Evolutionary conservation across 92 coral and sea anemone species (phyloP).

Genomic region (Parazoanthus darwini): DNA sequence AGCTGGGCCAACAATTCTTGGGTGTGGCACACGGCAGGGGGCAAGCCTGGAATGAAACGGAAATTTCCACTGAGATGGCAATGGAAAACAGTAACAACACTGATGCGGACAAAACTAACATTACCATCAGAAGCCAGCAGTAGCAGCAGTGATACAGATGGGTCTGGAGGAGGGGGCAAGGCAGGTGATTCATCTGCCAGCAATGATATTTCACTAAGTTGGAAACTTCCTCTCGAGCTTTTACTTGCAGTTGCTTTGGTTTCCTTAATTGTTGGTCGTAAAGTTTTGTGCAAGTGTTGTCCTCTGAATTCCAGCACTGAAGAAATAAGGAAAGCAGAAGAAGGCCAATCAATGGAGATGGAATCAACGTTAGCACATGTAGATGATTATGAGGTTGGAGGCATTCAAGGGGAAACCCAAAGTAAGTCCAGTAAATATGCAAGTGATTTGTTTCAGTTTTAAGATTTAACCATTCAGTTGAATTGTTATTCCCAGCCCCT

Average conservation of each 20-base stretch:
- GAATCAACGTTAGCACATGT: not conserved
- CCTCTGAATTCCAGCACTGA: not conserved
- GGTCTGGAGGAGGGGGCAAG: not conserved
- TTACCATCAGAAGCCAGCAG: not conserved
- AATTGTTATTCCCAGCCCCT: too few relatives aligned
- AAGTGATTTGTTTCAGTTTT: too few relatives aligned
- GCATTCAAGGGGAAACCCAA: not conserved
- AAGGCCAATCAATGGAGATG: not conserved
- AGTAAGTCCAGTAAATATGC: not conserved
- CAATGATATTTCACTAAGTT: not conserved
- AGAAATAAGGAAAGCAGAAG: not conserved
- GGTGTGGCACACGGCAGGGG: slow-evolving; percentile 78
- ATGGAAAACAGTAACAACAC: not conserved
- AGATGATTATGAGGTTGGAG: not conserved
- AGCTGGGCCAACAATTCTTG: slow-evolving; percentile 70
- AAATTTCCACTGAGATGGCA: not conserved
- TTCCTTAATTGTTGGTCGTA: not conserved
- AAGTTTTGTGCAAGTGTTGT: not conserved
- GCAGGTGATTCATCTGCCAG: not conserved
- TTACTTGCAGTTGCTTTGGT: not conserved
- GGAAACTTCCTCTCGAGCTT: not conserved
- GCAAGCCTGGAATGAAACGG: slow-evolving; percentile 55
- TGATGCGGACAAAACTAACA: not conserved
- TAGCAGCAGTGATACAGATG: too few relatives aligned
- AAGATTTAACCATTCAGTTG: too few relatives aligned